Conservation (phyloP, 2,797 vertebrate genomes). For the Ispidina picta region DNA sequence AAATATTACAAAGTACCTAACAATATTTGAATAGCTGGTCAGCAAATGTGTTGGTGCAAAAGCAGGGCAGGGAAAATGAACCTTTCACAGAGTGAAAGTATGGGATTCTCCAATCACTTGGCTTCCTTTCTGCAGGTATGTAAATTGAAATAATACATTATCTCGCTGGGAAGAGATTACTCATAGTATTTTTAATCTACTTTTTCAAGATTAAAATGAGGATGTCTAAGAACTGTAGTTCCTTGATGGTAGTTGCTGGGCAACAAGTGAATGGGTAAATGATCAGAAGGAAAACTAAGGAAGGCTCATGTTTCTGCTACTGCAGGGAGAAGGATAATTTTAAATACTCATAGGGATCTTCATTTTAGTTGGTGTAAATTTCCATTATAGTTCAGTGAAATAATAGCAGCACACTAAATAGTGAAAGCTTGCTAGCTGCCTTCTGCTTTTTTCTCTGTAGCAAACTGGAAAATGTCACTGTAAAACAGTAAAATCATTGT, state of each 20-base stretch:
- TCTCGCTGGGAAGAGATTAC: background rate
- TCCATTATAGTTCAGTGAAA: background rate
- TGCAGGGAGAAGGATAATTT: slow-evolving; percentile 6
- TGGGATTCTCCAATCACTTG: background rate
- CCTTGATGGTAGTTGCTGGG: slow-evolving; percentile 29
- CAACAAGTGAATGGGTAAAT: background rate
- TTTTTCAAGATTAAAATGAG: slow-evolving; percentile 20
- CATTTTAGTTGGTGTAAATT: background rate
- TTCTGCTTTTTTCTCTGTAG: background rate
- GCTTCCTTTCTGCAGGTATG: background rate
- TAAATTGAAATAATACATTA: background rate
- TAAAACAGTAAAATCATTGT: background rate
- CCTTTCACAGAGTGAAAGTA: background rate
- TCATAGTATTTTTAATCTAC: background rate
- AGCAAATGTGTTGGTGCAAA: background rate
- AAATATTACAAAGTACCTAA: slow-evolving; percentile 29
- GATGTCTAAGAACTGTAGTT: slow-evolving; percentile 7
- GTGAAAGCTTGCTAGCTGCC: background rate
- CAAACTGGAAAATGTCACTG: background rate
- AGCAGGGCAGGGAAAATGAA: background rate
- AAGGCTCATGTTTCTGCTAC: background rate
- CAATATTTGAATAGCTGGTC: background rate
- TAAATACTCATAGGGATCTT: background rate
- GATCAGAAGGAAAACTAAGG: background rate
- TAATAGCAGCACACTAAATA: background rate